A percentile compares a stretch with the other conserved stretches of the same genome.
These are phyloP conservation scores for Toxonevra muliebris DNA, from an alignment of 2,888 invertebrate species.

Conservation along the genomic window DNA sequence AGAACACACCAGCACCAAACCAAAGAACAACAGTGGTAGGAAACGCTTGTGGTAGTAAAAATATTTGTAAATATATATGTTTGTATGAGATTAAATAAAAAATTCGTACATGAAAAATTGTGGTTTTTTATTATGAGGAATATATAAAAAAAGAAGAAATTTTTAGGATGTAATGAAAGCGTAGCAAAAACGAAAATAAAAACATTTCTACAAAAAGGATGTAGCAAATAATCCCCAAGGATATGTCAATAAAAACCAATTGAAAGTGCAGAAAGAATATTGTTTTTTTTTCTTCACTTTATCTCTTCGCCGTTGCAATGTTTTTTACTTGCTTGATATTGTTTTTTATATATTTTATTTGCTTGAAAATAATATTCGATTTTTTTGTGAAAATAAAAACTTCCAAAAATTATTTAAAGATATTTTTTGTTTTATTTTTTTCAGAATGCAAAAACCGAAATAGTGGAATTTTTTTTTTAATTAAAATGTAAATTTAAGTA, in stretches of 20 bases:
- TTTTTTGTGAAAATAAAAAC: too few relatives aligned
- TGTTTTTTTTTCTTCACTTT: constrained; percentile 1
- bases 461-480: too few relatives aligned
- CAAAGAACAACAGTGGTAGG: too few relatives aligned
- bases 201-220: constrained; percentile 7
- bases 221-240: constrained; percentile 29
- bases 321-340: not conserved
- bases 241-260: constrained; percentile 34
- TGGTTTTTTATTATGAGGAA: constrained; percentile 15
- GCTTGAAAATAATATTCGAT: too few relatives aligned
- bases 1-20: too few relatives aligned
- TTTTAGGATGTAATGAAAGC: not conserved
- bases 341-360: not conserved
- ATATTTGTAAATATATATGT: not conserved
- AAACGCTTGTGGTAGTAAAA: not conserved
- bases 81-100: not conserved
- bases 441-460: too few relatives aligned
- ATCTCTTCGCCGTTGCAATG: not conserved
- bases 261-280: constrained; percentile 14
- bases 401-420: too few relatives aligned
- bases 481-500: too few relatives aligned
- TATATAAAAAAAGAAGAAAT: not conserved
- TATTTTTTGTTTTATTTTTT: too few relatives aligned
- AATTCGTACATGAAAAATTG: constrained; percentile 26
- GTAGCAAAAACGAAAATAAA: not conserved